Evolutionary conservation across 92 coral and sea anemone species (phyloP), one percentile per base, ranked within the genome.

Genomic region (Actinernus sp.): DNA sequence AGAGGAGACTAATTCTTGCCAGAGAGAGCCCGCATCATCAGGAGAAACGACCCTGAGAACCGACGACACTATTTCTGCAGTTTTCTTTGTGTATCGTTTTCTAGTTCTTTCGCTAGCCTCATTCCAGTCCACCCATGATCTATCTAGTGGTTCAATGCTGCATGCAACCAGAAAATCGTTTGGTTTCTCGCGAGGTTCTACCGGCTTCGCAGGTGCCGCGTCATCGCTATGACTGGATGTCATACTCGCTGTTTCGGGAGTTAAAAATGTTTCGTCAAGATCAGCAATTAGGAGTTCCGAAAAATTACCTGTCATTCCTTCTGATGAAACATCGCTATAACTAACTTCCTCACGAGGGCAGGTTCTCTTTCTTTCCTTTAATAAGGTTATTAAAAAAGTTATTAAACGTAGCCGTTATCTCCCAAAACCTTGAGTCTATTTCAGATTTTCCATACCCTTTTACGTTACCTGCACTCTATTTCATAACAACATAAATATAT

Each of bases 81-180:
- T 0, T 24, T 40, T 38, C 22, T 14, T 45, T 20, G 40, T 43
- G 56, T 69, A 69, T 10, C 77, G 65, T 31, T 49, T 14, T 14
- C 28, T 37, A 48, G 73, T 65, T n/a, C 73, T 22, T 27, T 65
- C 73, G 11, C 61, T 65, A 3, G 73, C 61, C 26, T 64, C n/a
- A 2, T 31, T n/a, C 72, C 61, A 64, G 14, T 16, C 14, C 6
- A 73, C n/a, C 72, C 81, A 73, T 32, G 20, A 41, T 17, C 18
- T 73, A 31, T 39, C 51, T 14, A 73, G 28, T 1, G 81, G 81
- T 53, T 19, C 52, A 7, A 73, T 18, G 7, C 49, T 34, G 33
- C 72, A 61, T 1, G 70, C 56, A 17, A 49, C 7, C 17, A 73
- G 52, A 10, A 50, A 73, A 26, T 49, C 72, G 17, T 49, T 73